Base-by-base conservation (phyloP, 1,140 invertebrate genomes). In the Sarcophaga bullata region DNA sequence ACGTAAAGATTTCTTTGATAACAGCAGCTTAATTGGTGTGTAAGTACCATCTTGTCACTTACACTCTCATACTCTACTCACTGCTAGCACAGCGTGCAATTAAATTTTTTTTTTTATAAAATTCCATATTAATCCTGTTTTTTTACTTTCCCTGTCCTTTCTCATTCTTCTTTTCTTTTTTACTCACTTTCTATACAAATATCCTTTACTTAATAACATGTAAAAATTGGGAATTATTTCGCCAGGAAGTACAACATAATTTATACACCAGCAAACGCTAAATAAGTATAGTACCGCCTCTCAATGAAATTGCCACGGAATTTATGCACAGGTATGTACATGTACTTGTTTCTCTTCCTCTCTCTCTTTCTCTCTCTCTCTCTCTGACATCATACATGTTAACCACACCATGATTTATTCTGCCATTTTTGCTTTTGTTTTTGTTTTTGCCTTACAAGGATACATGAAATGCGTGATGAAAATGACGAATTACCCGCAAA, bases 161-260 rank as follows among this genome's bases (percentile, higher is more conserved):
- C n/a, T n/a, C n/a, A 37, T 37, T 37, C 4, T 37, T 4, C 4
- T 37, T 4, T 37, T 4, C 4, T 37, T 4, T 37, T 37, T 37
- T 37, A 37, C 25, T 37, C 4, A 37, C 25, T 37, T 37, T 37
- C 25, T 4, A 37, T 37, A 37, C 4, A 4, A 37, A 37, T 37
- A 37, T 10, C 37, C n/a, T 73, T 49, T 13, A 37, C 1, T 17
- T 6, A n/a, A 81, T 91, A 97, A n/a, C 96, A 96, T 86, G 96
- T 96, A 25, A 93, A 88, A 93, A 94, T 84, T 97, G 96, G 96
- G 95, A 95, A 85, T 92, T 92, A 81, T 95, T 97, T 85, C 92
- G 96, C 52, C 94, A 93, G 48, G 94, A 95, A 90, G 95, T 96
- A n/a, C 95, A 96, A 85, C 95, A 96, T 88, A 92, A 95, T n/a